Evolutionary conservation across 2,888 invertebrate genomes (phyloP).

Genomic region (Hoplodrina blanda): DNA sequence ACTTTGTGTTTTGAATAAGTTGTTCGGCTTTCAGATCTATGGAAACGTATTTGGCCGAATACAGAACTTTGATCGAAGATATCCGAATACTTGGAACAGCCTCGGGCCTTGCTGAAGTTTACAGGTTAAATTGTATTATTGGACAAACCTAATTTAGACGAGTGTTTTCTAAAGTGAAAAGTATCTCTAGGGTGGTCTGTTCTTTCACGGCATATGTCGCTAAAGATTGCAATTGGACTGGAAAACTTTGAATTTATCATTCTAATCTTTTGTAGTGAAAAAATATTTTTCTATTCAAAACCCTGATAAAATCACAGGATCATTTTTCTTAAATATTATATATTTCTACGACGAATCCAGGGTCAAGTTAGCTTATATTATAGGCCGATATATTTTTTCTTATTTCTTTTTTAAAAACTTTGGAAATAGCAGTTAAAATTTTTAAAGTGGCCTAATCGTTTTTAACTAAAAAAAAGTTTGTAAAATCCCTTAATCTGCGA

Average conservation of each 20-base stretch:
- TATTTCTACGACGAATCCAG: not conserved
- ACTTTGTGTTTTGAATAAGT: slow-evolving; percentile 64
- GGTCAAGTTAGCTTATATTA: too few relatives aligned
- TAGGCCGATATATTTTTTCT: not conserved
- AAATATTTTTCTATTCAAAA: slow-evolving; percentile 21
- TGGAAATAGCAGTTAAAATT: too few relatives aligned
- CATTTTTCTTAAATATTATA: not conserved
- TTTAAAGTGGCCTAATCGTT: too few relatives aligned
- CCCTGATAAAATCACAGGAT: not conserved
- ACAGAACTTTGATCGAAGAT: slow-evolving; percentile 48
- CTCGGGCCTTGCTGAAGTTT: slow-evolving; percentile 28
- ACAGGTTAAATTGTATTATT: slow-evolving; percentile 41
- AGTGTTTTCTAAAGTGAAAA: slow-evolving; percentile 35
- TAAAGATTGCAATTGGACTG: slow-evolving; percentile 8
- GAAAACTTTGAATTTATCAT: slow-evolving; percentile 18
- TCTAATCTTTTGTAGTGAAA: slow-evolving; percentile 19
- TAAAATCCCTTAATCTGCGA: too few relatives aligned
- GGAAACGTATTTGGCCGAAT: slow-evolving; percentile 37
- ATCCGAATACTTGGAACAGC: slow-evolving; percentile 32
- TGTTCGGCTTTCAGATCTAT: slow-evolving; percentile 34
- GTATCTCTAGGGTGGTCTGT: slow-evolving; percentile 1
- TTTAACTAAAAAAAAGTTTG: too few relatives aligned
- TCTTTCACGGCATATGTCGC: not conserved
- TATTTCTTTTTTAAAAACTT: too few relatives aligned
- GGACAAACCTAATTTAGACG: slow-evolving; percentile 34